phyloP scores from a whole-genome alignment of 1,140 invertebrate species.

The Hormaphis cornu region DNA sequence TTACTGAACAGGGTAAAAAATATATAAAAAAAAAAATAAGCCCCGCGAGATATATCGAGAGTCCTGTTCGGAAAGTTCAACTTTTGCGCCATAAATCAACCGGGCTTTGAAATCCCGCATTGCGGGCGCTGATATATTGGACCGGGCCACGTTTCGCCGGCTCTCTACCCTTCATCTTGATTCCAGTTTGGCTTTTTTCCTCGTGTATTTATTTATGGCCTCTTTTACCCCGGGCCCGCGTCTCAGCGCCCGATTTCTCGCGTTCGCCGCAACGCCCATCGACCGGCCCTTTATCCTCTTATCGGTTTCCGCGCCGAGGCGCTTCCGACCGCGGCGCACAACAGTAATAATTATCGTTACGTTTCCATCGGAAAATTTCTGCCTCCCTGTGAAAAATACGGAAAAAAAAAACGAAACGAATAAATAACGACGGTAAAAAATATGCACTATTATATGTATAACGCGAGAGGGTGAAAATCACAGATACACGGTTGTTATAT shows the following conservation, averaged over 20 bases:
- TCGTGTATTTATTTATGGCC: slow-evolving; percentile 29
- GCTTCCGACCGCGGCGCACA: slow-evolving; percentile 9
- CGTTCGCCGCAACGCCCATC: slow-evolving; percentile 9
- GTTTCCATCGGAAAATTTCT: background rate
- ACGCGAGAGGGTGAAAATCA: background rate
- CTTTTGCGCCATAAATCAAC: slow-evolving; percentile 32
- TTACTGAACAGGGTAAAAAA: slow-evolving; percentile 21
- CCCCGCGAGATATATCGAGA: slow-evolving; percentile 26
- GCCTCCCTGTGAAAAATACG: background rate
- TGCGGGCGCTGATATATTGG: slow-evolving; percentile 32
- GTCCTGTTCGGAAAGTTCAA: slow-evolving; percentile 31
- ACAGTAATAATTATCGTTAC: slow-evolving; percentile 16
- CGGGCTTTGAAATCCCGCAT: slow-evolving; percentile 32
- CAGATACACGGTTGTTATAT: background rate
- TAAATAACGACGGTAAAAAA: background rate
- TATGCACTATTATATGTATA: background rate
- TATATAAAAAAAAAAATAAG: slow-evolving; percentile 15
- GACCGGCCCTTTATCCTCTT: slow-evolving; percentile 29
- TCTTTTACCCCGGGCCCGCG: background rate
- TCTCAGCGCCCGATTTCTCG: background rate
- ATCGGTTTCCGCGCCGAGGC: background rate
- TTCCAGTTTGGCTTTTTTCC: slow-evolving; percentile 31
- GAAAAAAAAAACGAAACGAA: no score
- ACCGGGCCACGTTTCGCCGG: slow-evolving; percentile 30
- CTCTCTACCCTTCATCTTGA: slow-evolving; percentile 31